Evolutionary conservation across 2,113 vertebrate species (phyloP).

Genomic region (Tricholaema leucomelas): DNA sequence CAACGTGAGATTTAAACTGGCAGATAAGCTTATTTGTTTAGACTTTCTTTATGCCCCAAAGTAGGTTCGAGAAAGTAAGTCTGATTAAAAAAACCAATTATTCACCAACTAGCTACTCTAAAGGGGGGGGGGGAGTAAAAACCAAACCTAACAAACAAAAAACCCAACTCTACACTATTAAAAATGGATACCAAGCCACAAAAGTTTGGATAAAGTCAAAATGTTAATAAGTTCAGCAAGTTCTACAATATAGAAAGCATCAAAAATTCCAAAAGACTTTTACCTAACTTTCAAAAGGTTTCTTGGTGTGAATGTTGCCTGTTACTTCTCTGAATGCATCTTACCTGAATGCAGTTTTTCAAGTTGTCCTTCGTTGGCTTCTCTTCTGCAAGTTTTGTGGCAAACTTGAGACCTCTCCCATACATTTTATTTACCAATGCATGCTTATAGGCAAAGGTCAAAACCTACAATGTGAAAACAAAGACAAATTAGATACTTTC

Average conservation of each 20-base stretch:
- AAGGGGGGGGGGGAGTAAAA: background rate
- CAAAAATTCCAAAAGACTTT: background rate
- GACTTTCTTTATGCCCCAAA: background rate
- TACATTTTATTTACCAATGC: conserved; percentile 95
- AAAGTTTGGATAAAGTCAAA: background rate
- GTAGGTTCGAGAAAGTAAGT: background rate
- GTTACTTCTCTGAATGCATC: background rate
- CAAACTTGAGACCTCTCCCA: conserved; percentile 92
- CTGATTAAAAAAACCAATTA: background rate
- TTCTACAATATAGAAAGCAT: background rate
- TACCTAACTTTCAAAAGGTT: background rate
- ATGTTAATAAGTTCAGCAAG: background rate
- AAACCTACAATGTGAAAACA: conserved; percentile 77
- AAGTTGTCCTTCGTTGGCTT: conserved; percentile 96
- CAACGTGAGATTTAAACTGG: background rate
- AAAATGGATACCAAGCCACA: background rate
- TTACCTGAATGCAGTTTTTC: conserved; percentile 96
- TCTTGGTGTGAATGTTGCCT: fast-evolving
- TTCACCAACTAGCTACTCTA: background rate
- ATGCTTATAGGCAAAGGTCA: conserved; percentile 97
- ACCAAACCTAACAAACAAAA: too few relatives aligned
- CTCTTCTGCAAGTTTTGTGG: conserved; percentile 94
- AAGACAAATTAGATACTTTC: background rate
- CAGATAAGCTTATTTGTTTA: background rate
- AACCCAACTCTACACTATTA: background rate